Conservation (phyloP, 2,113 vertebrate genomes). For the Megaceryle torquata region DNA sequence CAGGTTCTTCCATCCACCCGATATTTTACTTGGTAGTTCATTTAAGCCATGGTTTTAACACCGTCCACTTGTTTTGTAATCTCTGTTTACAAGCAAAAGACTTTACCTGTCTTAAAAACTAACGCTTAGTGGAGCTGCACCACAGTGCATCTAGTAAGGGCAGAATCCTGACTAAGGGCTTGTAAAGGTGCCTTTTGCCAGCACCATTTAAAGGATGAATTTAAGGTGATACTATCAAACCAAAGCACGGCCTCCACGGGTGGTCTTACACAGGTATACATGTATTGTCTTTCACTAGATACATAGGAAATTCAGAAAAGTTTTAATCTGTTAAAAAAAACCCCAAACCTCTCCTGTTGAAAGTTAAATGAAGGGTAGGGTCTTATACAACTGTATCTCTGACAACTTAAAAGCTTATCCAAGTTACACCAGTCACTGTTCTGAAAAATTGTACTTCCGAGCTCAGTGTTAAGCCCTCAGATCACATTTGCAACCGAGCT, state of each 20-base stretch:
- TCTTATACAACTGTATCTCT: not conserved
- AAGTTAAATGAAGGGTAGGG: not conserved
- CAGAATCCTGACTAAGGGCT: not conserved
- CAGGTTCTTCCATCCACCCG: not conserved
- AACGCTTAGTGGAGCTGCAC: not conserved
- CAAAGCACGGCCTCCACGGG: not conserved
- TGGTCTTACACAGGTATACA: not conserved
- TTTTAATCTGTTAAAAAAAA: not conserved
- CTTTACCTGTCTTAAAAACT: not conserved
- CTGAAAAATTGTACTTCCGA: not conserved
- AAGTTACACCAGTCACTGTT: not conserved
- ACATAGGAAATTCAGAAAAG: not conserved
- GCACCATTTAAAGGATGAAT: not conserved
- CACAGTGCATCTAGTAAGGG: not conserved
- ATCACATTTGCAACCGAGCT: not conserved
- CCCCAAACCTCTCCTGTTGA: not conserved
- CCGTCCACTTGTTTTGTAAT: conserved; percentile 1
- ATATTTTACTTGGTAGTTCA: conserved; percentile 7
- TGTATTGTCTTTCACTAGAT: fast-evolving
- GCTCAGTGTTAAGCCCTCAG: not conserved
- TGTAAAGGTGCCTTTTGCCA: fast-evolving
- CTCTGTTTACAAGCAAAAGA: conserved; percentile 35
- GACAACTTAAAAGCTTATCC: not conserved
- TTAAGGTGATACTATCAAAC: not conserved
- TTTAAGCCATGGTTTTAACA: not conserved